A percentile compares a stretch with the other conserved stretches of the same genome.
phyloP scores from a whole-genome alignment of 2,888 invertebrate species.

The Noctua janthina region DNA sequence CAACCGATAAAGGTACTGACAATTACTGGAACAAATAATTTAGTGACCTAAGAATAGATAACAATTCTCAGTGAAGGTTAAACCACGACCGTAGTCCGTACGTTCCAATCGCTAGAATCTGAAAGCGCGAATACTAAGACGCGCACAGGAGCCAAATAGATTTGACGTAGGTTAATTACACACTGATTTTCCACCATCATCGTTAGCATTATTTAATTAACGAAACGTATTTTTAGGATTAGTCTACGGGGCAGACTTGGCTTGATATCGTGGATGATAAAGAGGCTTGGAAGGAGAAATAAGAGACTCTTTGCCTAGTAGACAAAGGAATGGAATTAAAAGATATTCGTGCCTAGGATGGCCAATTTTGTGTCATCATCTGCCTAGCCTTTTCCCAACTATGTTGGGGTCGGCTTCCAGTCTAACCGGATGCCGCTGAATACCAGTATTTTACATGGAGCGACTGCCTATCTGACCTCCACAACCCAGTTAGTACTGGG shows the following conservation, averaged over 20 bases:
- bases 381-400: no score
- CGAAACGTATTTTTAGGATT: background rate
- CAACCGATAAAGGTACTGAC: slow-evolving; percentile 41
- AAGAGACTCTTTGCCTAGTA: background rate
- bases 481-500: no score
- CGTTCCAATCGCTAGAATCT: slow-evolving; percentile 70
- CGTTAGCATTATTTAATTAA: slow-evolving; percentile 25
- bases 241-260: background rate
- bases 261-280: background rate
- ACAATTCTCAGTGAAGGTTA: slow-evolving; percentile 74
- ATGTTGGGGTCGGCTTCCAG: no score
- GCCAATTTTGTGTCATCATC: background rate
- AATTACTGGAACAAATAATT: slow-evolving; percentile 71
- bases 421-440: no score
- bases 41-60: slow-evolving; percentile 74
- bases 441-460: no score
- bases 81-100: slow-evolving; percentile 58
- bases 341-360: background rate
- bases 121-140: slow-evolving; percentile 50
- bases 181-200: slow-evolving; percentile 17
- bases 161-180: slow-evolving; percentile 25
- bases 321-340: background rate
- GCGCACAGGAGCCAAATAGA: slow-evolving; percentile 43
- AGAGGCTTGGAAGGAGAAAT: background rate
- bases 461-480: no score